Evolutionary conservation across 2,797 vertebrate species (phyloP), one percentile per base, ranked within the genome.

Genomic region (Glossophaga mutica): DNA sequence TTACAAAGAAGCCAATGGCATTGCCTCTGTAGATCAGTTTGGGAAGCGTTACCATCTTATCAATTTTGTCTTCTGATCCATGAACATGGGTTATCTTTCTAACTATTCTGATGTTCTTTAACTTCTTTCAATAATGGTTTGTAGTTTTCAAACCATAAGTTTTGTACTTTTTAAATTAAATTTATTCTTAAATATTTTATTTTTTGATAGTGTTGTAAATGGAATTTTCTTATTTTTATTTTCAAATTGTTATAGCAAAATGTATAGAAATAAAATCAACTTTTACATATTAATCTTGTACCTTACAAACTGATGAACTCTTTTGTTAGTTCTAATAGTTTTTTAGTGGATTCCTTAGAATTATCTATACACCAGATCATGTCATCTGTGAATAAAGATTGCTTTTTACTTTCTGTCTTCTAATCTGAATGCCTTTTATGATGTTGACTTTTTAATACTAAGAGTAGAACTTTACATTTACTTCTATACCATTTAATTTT

Each of bases 81-180:
- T 44, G 37, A 83, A 77, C 44, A 86, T 74, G 21, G n/a, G 59
- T 34, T 67, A n/a, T 4, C 32, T 59, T 95, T 67, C 32, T 34
- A 74, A 74, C 62, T 92, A 68, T 87, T 89, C 50, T 77, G 22
- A 78, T 50, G 76, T 37, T 55, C n/a, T 86, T 88, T 65, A 57
- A 90, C 46, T 77, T 95, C 14, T 84, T 92, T n/a, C 19, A 89
- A 71, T n/a, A 73, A 74, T 81, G 37, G 37, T 86, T 81, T 85
- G 6, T 57, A 67, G 74, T 81, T 62, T 90, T 86, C 57, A 82
- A 42, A 67, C 29, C 9, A 48, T 42, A 91, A 76, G 29, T 68
- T n/a, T 76, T 90, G 0, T 42, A 73, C 18, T 81, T 48, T 10
- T 15, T 37, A 82, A 87, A 44, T 52, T 76, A 77, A 39, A 94